phyloP scores from a whole-genome alignment of 2,888 invertebrate genomes.

The Eupeodes luniger region DNA sequence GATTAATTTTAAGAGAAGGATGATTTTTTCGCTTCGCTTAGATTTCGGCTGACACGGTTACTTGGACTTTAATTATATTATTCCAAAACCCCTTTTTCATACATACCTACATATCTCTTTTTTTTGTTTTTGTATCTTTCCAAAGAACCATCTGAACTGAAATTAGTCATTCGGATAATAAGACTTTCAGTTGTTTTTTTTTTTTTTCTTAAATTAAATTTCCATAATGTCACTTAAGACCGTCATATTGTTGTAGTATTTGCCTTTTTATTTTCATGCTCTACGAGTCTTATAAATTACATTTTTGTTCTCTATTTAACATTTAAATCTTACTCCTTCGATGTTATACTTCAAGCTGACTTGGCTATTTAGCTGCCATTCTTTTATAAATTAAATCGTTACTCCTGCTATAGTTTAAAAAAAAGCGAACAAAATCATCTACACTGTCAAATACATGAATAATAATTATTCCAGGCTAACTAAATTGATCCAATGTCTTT shows the following conservation, averaged over 20 bases:
- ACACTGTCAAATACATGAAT: slow-evolving; percentile 65
- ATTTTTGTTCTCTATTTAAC: slow-evolving; percentile 8
- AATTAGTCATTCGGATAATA: background rate
- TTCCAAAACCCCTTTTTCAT: no score
- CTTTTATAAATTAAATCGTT: slow-evolving; percentile 59
- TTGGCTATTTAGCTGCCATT: slow-evolving; percentile 48
- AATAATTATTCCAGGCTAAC: slow-evolving; percentile 56
- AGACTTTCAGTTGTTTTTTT: background rate
- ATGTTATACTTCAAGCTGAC: background rate
- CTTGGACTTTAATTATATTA: no score
- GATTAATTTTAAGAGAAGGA: no score
- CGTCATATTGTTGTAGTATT: background rate
- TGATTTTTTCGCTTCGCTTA: no score
- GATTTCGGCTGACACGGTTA: no score
- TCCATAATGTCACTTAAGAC: slow-evolving; percentile 12
- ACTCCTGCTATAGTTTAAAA: slow-evolving; percentile 13
- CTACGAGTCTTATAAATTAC: slow-evolving; percentile 23
- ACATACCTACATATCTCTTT: no score
- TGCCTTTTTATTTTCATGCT: slow-evolving; percentile 12
- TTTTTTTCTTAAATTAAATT: slow-evolving; percentile 18
- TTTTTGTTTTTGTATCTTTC: no score
- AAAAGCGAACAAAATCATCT: background rate
- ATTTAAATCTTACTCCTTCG: slow-evolving; percentile 11
- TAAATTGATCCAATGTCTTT: slow-evolving; percentile 61
- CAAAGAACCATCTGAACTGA: no score